Conservation (phyloP, 2,888 invertebrate species). For the Pocota personata region DNA sequence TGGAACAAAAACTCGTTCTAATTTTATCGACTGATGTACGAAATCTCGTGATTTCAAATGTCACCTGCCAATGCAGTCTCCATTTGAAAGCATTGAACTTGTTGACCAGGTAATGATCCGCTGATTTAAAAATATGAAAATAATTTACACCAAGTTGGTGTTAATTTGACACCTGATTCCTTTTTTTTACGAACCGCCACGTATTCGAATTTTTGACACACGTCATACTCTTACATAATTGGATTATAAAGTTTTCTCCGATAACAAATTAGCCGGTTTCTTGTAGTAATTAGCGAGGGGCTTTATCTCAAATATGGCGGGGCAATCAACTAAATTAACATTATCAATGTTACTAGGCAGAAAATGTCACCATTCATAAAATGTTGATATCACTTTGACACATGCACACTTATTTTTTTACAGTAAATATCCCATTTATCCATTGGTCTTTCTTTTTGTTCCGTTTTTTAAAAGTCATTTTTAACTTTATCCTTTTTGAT, state of each 20-base stretch:
- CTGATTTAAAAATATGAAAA: neutral
- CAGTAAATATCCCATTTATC: constrained; percentile 6
- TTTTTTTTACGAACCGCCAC: neutral
- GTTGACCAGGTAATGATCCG: neutral
- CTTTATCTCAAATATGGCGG: neutral
- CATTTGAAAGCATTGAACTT: neutral
- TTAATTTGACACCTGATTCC: neutral
- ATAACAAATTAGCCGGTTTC: constrained; percentile 25
- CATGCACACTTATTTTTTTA: neutral
- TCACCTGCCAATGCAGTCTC: neutral
- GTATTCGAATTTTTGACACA: constrained; percentile 4
- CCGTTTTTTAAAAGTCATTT: no score
- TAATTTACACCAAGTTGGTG: neutral
- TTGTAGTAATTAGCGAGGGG: constrained; percentile 11
- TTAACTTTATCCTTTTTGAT: constrained; percentile 22
- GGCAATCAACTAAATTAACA: neutral
- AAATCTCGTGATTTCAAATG: neutral
- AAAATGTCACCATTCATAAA: neutral
- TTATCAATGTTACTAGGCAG: neutral
- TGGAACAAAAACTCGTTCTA: neutral
- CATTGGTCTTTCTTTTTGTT: neutral
- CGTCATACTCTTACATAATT: constrained; percentile 37
- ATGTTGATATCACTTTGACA: constrained; percentile 15
- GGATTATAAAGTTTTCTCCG: constrained; percentile 1
- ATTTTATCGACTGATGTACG: neutral